Base-by-base conservation (phyloP, 2,888 invertebrate genomes). In the Dusona sp. region DNA sequence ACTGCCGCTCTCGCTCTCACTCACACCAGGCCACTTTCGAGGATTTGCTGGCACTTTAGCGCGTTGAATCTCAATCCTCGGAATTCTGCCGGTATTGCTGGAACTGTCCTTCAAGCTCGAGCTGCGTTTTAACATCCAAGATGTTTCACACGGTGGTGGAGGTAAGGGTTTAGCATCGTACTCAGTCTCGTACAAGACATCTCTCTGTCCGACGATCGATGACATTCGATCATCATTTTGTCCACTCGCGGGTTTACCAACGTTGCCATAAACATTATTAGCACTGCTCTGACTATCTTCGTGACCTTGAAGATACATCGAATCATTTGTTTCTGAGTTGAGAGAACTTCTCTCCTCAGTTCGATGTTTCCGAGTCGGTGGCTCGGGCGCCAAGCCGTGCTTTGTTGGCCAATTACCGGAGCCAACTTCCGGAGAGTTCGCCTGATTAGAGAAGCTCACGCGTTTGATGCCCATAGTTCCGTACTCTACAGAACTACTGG, bases 1-100 rank as follows among this genome's bases (percentile, higher is more conserved):
- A 61, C 97, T 97, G 38, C 96, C 97, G 91, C 96, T 96, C 92
- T 97, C 97, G 86, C 96, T 96, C 91, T 96, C 97, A 82, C 90
- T 88, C 79, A 91, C 75, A 8, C 88, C 88, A 42, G 90, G 78
- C 90, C 90, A 91, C 75, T 90, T 91, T 57, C 90, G 88, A 13
- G 89, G 89, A 73, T 89, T 87, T 3, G 75, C 87, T 36, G 73
- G 54, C 29, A 86, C 88, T 75, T 88, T 87, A 11, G 84, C 81
- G 3, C 88, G 79, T 22, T 87, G 82, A 57, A 83, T 86, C 82
- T 70, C 85, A 54, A 65, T 83, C 79, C 33, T 80, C 29, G 82
- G 73, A 22, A 80, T 84, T 83, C 87, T 87, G 67, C 70, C 75
- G n/a, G 22, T 57, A 48, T 73, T 77, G 29, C 74, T n/a, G n/a